Conservation (phyloP, 2,797 vertebrate genomes). For the Cygnus olor region DNA sequence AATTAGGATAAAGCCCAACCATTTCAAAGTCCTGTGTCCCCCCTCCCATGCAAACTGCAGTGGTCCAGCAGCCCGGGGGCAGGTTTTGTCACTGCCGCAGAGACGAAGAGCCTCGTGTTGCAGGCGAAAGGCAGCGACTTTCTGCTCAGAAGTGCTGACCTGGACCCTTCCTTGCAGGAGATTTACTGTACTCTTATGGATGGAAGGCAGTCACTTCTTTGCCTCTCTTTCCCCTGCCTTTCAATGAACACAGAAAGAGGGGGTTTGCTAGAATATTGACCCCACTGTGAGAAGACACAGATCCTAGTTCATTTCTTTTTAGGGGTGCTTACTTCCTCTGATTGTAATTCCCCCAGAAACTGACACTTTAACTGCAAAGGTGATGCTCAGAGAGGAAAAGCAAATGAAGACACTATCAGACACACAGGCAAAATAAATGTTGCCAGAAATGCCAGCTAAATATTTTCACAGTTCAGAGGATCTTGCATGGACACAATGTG, state of each 20-base stretch:
- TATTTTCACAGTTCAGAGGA: conserved; percentile 15
- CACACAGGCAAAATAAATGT: conserved; percentile 1
- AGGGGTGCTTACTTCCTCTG: neutral
- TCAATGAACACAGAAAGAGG: neutral
- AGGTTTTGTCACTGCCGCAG: neutral
- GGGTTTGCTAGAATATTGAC: neutral
- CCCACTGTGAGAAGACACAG: neutral
- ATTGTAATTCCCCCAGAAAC: neutral
- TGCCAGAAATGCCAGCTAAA: conserved; percentile 21
- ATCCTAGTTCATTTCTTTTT: neutral
- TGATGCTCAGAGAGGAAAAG: neutral
- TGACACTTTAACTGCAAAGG: neutral
- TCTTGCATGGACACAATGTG: neutral
- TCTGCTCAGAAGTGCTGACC: conserved; percentile 17
- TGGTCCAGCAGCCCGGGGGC: neutral
- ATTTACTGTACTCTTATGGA: neutral
- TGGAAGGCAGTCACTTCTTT: neutral
- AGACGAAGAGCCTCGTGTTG: neutral
- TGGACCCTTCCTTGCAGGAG: neutral
- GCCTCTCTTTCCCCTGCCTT: neutral
- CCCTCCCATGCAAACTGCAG: neutral
- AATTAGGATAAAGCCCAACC: neutral
- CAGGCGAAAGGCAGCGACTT: neutral
- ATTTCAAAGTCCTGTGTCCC: neutral
- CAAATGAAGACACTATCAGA: neutral